A percentile compares a stretch with the other conserved stretches of the same genome.
Conservation (phyloP, 2,888 invertebrate genomes). For the Dione juno region DNA sequence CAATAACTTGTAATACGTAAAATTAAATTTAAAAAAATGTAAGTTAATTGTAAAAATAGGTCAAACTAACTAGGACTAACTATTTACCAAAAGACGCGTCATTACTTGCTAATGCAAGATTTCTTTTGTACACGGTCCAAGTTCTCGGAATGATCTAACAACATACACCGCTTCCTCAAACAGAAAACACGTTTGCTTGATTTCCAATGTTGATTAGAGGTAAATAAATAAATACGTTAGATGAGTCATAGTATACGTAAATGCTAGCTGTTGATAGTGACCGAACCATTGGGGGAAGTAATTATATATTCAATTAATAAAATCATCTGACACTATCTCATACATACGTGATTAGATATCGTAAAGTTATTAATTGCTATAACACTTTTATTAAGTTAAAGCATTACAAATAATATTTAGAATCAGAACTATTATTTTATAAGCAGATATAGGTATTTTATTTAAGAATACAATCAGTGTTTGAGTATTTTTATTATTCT, state of each 20-base stretch:
- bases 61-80: slow-evolving; percentile 3
- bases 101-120: slow-evolving; percentile 28
- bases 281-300: not conserved
- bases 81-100: slow-evolving; percentile 35
- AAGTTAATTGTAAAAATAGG: slow-evolving; percentile 17
- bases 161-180: slow-evolving; percentile 45
- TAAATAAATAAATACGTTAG: slow-evolving; percentile 44
- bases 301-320: slow-evolving; percentile 13
- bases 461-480: not conserved
- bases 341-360: not conserved
- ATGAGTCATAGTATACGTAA: slow-evolving; percentile 46
- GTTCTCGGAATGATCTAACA: slow-evolving; percentile 42
- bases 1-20: not conserved
- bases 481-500: not conserved
- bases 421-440: not conserved
- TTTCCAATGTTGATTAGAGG: slow-evolving; percentile 43
- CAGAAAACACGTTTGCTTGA: slow-evolving; percentile 49
- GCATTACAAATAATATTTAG: not conserved
- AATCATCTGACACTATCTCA: not conserved
- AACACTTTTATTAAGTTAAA: not conserved
- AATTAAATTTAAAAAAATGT: not conserved
- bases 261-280: slow-evolving; percentile 3
- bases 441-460: too few species aligned
- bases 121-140: slow-evolving; percentile 33
- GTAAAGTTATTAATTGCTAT: not conserved